A percentile compares a stretch with the other conserved stretches of the same genome.
Evolutionary conservation across 2,797 vertebrate genomes (phyloP).

Genomic region (Melanotaenia nigrans): DNA sequence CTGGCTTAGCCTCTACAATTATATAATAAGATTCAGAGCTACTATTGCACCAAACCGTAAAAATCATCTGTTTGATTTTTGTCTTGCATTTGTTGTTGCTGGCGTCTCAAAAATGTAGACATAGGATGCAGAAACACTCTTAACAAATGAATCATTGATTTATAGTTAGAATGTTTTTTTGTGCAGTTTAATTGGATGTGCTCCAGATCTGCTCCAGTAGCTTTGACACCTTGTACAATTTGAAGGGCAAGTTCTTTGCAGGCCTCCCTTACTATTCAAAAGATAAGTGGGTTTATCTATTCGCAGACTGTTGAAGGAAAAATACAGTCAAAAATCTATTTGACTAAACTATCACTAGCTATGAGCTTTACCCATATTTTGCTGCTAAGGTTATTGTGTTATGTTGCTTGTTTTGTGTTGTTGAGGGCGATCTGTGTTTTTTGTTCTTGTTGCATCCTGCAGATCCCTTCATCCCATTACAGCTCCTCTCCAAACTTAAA

Average conservation of each 20-base stretch:
- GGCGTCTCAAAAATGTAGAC: slow-evolving; percentile 34
- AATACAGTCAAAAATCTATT: not conserved
- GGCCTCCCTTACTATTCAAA: not conserved
- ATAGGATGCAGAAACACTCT: slow-evolving; percentile 16
- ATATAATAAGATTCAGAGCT: not conserved
- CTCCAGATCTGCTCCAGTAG: slow-evolving; percentile 16
- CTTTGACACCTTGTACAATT: slow-evolving; percentile 37
- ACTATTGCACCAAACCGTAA: slow-evolving; percentile 17
- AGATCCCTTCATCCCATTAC: slow-evolving; percentile 86
- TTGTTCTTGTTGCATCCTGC: slow-evolving; percentile 36
- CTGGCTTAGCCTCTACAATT: not conserved
- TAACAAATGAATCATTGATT: slow-evolving; percentile 5
- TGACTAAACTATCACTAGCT: not conserved
- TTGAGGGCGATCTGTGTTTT: slow-evolving; percentile 7
- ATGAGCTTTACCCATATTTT: not conserved
- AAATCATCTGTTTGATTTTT: slow-evolving; percentile 17
- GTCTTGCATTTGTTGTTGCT: not conserved
- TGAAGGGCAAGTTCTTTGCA: slow-evolving; percentile 35
- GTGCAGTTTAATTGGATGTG: slow-evolving; percentile 26
- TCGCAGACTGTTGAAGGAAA: not conserved
- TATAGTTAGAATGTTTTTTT: slow-evolving; percentile 18
- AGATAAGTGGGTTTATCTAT: not conserved
- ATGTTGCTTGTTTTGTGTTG: slow-evolving; percentile 6
- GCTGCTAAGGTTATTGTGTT: slow-evolving; percentile 31
- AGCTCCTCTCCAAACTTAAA: slow-evolving; percentile 87